Evolutionary conservation across 2,888 invertebrate species (phyloP).

Genomic region (Tortrix viridana): DNA sequence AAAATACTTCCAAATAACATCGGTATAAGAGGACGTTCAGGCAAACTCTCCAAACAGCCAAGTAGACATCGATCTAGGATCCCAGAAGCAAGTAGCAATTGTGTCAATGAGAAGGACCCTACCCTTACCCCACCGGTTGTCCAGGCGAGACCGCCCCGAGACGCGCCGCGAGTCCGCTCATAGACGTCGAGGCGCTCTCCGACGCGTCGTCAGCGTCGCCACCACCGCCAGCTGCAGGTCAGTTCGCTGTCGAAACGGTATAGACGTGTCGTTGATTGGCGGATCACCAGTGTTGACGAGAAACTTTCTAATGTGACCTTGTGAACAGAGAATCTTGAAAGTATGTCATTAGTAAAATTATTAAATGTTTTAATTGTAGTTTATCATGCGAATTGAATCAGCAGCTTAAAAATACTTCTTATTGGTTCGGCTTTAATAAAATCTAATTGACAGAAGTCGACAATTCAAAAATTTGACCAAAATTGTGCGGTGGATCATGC

Average conservation of each 20-base stretch:
- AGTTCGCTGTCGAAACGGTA: slow-evolving; percentile 79
- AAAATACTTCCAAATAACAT: too few relatives aligned
- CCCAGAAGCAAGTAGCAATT: too few relatives aligned
- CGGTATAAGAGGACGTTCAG: background rate
- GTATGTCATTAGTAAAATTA: too few relatives aligned
- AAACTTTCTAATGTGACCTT: background rate
- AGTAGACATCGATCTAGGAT: too few relatives aligned
- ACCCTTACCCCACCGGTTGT: slow-evolving; percentile 50
- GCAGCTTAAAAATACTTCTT: too few relatives aligned
- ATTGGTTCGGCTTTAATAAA: too few relatives aligned
- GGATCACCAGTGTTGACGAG: background rate
- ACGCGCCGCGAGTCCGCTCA: slow-evolving; percentile 86
- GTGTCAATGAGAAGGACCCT: slow-evolving; percentile 34
- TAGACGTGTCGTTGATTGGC: slow-evolving; percentile 53
- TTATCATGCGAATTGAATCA: too few relatives aligned
- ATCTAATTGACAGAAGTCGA: too few relatives aligned
- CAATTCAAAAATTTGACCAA: too few relatives aligned
- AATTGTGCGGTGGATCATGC: background rate
- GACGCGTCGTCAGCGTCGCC: slow-evolving; percentile 82
- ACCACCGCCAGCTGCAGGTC: slow-evolving; percentile 81
- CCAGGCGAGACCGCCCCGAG: slow-evolving; percentile 87
- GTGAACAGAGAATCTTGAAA: background rate
- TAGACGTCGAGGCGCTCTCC: slow-evolving; percentile 87
- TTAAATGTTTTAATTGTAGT: too few relatives aligned
- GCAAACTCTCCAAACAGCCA: background rate